Evolutionary conservation across 2,888 invertebrate species (phyloP).

Genomic region (Seira musarum): DNA sequence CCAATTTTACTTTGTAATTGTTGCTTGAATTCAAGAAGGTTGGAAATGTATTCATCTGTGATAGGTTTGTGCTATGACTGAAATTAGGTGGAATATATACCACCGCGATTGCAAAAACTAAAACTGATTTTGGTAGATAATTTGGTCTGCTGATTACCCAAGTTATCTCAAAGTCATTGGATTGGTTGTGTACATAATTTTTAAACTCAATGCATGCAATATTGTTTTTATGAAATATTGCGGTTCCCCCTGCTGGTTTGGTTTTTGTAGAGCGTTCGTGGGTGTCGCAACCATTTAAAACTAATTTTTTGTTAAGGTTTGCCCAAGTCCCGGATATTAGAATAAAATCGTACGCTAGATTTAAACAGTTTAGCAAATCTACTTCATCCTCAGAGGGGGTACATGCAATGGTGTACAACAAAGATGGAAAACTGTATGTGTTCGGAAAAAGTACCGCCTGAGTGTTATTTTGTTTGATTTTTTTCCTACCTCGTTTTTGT

Average conservation of each 20-base stretch:
- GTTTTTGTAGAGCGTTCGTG: background rate
- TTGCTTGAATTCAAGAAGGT: background rate
- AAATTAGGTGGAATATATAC: constrained; percentile 31
- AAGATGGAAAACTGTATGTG: constrained; percentile 5
- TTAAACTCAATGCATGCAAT: constrained; percentile 10
- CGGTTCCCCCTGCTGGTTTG: constrained; percentile 13
- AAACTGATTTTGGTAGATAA: constrained; percentile 22
- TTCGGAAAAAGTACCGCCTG: background rate
- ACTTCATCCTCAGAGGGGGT: constrained; percentile 11
- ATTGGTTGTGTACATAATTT: constrained; percentile 24
- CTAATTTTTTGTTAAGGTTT: background rate
- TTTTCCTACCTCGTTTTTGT: constrained; percentile 9
- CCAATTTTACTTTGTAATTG: constrained; percentile 1
- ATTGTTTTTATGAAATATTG: background rate
- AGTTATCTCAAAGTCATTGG: constrained; percentile 13
- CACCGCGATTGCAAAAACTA: constrained; percentile 15
- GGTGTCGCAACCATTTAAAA: background rate
- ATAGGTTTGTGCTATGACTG: background rate
- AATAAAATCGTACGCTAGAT: background rate
- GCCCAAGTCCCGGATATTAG: constrained; percentile 16
- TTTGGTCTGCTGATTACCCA: constrained; percentile 7
- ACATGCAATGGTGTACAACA: constrained; percentile 30
- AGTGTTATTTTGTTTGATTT: background rate
- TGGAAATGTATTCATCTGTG: background rate
- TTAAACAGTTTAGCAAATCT: background rate